A percentile compares a stretch with the other conserved stretches of the same genome.
Evolutionary conservation across 2,888 invertebrate species (phyloP).

Genomic region (Orthosia cruda): DNA sequence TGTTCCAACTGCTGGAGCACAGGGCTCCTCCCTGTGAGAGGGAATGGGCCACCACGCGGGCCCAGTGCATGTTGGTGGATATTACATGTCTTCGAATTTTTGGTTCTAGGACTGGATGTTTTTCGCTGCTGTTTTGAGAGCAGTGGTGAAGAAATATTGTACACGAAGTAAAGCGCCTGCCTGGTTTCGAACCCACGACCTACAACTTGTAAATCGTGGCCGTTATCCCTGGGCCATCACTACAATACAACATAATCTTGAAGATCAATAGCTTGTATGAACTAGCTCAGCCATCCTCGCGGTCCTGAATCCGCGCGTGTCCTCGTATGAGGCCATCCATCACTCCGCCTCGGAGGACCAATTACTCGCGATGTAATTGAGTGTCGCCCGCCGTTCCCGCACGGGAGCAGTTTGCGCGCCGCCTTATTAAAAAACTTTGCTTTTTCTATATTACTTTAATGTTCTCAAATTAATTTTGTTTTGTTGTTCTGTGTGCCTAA

Average conservation of each 20-base stretch:
- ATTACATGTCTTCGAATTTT: too few relatives aligned
- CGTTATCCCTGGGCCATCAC: too few relatives aligned
- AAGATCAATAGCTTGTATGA: constrained; percentile 27
- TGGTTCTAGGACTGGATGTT: too few relatives aligned
- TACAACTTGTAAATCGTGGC: too few relatives aligned
- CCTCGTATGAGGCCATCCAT: constrained; percentile 54
- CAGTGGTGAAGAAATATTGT: too few relatives aligned
- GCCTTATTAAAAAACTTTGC: constrained; percentile 63
- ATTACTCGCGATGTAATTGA: constrained; percentile 63
- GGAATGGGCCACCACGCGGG: too few relatives aligned
- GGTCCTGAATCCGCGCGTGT: constrained; percentile 4
- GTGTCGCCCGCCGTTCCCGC: constrained; percentile 54
- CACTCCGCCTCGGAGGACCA: constrained; percentile 60
- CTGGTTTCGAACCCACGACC: too few relatives aligned
- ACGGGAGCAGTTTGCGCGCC: constrained; percentile 39
- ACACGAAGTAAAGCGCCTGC: too few relatives aligned
- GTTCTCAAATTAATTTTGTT: constrained; percentile 59
- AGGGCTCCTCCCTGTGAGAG: too few relatives aligned
- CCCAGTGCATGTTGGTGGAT: too few relatives aligned
- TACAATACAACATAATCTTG: constrained; percentile 20
- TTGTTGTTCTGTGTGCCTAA: constrained; percentile 25
- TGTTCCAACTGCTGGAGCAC: too few relatives aligned
- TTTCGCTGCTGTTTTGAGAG: too few relatives aligned
- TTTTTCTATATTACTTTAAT: constrained; percentile 52
- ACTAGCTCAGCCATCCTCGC: background rate